Base-by-base conservation (phyloP, 2,797 vertebrate genomes). In the Zenarchopterus dispar region DNA sequence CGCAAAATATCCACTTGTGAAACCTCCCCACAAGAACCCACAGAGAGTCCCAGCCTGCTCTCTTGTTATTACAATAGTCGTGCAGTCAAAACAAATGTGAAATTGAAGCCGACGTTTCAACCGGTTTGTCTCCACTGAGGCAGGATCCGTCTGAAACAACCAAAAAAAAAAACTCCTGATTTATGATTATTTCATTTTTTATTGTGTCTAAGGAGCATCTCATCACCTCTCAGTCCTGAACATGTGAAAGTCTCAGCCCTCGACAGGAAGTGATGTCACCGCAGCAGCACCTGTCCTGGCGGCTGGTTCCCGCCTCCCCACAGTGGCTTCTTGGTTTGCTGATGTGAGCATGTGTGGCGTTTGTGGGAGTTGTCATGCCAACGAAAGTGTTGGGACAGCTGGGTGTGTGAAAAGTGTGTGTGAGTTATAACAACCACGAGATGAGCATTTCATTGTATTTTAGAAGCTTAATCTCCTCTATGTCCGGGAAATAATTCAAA, bases 321-420 rank as follows among this genome's bases (percentile, higher is more conserved):
- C 21, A 6, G 70, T 55, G 78, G 79, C 36, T 61, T 56, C 77
- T 74, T 52, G 77, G 70, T 81, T 68, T 80, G 81, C 80, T 82
- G 84, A 87, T 59, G 84, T 75, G 64, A 76, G 84, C 79, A 87
- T 42, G 82, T 68, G 33, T 60, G 70, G 82, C 79, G 87, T 84
- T 69, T 79, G 71, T 48, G 73, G 47, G 59, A 76, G 49, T 76
- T 86, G 81, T 62, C 65, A 51, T 76, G 23, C 62, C 80, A 84
- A 5, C 62, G 81, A 87, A 85, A 89, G 84, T 88, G 84, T 84
- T 81, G 74, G 67, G 63, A 85, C 89, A 91, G 87, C 89, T 89
- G 84, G 50, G 47, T 71, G 67, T 54, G 68, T 51, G 62, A 67
- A 28, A 28, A 28, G 63, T 70, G 48, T 50, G 46, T 60, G 73